Evolutionary conservation across 2,113 vertebrate species (phyloP), one percentile per base, ranked within the genome.

Genomic region (Pionites leucogaster): DNA sequence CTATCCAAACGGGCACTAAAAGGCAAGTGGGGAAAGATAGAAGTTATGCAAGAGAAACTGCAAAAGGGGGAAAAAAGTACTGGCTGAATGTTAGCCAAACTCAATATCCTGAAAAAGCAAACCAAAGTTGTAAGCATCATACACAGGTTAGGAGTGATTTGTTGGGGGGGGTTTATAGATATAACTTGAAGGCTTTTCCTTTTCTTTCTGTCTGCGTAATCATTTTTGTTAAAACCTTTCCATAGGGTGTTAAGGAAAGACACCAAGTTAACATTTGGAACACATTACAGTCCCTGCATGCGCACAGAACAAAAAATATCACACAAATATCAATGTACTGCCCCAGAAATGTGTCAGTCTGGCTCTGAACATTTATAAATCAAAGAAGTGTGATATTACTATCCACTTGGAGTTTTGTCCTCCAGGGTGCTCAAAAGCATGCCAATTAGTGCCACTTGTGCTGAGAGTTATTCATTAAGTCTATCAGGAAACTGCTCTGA

Each of bases 391-490:
- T 49, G 60, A 92, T 76, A 93, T 93, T 93, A 81, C 71, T 82
- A 78, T 84, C 72, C 65, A 78, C 69, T 93, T 84, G 68, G 85
- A 47, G 71, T 53, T 82, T 88, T 83, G 52, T 57, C 47, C 88
- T 90, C 95, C 74, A 83, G 69, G 69, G 69, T 92, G 86, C 39
- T 52, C 62, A 78, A 82, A 95, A 94, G 64, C 76, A 86, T 88
- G 69, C 52, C 90, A 94, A 75, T 90, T 94, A 95, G 80, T 71
- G 65, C 80, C 88, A 94, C 65, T 93, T 96, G 35, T 92, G 47
- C 95, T 95, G 93, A 79, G 80, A 95, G 90, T 69, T 86, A 92
- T 92, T 96, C 86, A 94, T 96, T 94, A 93, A 88, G 44, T 88
- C 76, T 90, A 81, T 83, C 55, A 81, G 80, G 77, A 95, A 91